Evolutionary conservation across 2,888 invertebrate genomes (phyloP).

Genomic region (Nasonovia ribisnigri): DNA sequence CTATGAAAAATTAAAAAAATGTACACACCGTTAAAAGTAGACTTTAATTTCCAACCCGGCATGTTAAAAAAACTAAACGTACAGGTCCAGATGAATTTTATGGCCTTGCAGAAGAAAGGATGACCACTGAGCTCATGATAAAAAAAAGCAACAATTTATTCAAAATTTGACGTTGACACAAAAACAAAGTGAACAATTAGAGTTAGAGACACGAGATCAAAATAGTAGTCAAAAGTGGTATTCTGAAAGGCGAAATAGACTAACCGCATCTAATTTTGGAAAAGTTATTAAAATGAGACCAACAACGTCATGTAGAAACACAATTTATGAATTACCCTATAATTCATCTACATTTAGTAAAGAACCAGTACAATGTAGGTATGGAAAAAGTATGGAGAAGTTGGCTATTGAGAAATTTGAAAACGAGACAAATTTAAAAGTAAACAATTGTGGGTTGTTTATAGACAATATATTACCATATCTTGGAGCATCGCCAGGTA

Average conservation of each 20-base stretch:
- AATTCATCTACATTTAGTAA: conserved; percentile 7
- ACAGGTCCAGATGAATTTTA: background rate
- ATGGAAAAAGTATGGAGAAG: conserved; percentile 21
- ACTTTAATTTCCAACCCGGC: background rate
- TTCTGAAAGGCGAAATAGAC: conserved; percentile 25
- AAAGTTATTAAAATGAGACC: conserved; percentile 31
- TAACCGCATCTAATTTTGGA: background rate
- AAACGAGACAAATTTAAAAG: background rate
- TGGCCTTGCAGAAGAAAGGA: background rate
- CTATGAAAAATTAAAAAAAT: conserved; percentile 3
- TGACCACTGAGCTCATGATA: conserved; percentile 1
- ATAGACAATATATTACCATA: conserved; percentile 18
- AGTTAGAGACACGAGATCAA: conserved; percentile 12
- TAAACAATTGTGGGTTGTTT: conserved; percentile 13
- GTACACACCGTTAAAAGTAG: background rate
- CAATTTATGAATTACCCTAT: conserved; percentile 1
- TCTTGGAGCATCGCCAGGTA: conserved; percentile 24
- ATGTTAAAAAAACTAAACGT: background rate
- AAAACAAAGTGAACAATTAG: background rate
- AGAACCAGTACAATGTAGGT: conserved; percentile 13
- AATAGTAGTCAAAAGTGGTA: background rate
- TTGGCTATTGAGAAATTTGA: conserved; percentile 33
- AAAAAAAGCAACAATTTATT: conserved; percentile 30
- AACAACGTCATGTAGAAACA: conserved; percentile 9
- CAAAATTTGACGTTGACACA: conserved; percentile 2